A percentile compares a stretch with the other conserved stretches of the same genome.
phyloP scores from a whole-genome alignment of 2,888 invertebrate species.

The Perithous albicinctus region DNA sequence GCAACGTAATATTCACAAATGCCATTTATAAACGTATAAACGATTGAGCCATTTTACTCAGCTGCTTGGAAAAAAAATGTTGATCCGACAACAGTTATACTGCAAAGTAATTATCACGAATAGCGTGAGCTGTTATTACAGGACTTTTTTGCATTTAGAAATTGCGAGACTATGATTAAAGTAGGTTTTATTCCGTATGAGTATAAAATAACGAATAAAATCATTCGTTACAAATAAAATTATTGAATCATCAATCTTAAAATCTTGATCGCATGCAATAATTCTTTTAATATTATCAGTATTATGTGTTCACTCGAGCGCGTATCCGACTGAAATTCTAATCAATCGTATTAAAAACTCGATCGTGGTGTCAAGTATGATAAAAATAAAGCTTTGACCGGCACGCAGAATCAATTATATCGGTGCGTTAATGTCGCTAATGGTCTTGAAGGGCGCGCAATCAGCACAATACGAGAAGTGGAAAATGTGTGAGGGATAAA shows the following conservation, averaged over 20 bases:
- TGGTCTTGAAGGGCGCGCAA: constrained; percentile 25
- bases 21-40: no score
- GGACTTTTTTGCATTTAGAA: no score
- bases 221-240: no score
- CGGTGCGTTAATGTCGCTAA: constrained; percentile 22
- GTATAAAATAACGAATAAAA: no score
- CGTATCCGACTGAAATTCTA: not conserved
- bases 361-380: not conserved
- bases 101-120: no score
- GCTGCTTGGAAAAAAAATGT: no score
- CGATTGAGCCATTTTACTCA: no score
- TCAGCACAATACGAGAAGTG: constrained; percentile 23
- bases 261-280: not conserved
- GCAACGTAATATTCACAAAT: no score
- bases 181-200: no score
- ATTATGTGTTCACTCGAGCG: not conserved
- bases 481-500: constrained; percentile 32
- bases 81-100: no score
- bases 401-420: constrained; percentile 46
- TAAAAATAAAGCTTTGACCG: not conserved
- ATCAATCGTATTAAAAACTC: not conserved
- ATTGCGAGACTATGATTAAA: no score
- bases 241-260: not conserved
- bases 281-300: not conserved
- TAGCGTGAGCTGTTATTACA: no score